Evolutionary conservation across 2,113 vertebrate species (phyloP).

Genomic region (Colossoma macropomum): DNA sequence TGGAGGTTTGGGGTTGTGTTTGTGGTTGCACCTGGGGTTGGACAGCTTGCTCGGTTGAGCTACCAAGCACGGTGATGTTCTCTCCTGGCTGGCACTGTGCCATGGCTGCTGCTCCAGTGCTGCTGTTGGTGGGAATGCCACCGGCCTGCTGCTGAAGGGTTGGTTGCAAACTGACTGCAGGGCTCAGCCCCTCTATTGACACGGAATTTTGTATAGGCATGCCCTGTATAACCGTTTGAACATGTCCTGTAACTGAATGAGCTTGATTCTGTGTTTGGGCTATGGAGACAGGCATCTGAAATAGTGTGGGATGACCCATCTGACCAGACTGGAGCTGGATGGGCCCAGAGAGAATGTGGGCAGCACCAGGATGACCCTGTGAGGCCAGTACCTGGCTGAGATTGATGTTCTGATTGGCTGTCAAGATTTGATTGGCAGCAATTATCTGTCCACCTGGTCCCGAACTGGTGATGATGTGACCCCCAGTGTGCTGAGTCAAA

Average conservation of each 20-base stretch:
- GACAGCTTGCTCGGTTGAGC: constrained; percentile 71
- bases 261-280: constrained; percentile 84
- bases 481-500: constrained; percentile 82
- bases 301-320: constrained; percentile 86
- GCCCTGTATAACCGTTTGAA: constrained; percentile 89
- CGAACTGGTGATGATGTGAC: constrained; percentile 87
- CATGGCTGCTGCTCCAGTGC: constrained; percentile 69
- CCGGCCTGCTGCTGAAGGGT: constrained; percentile 74
- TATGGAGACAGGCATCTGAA: constrained; percentile 93
- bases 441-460: constrained; percentile 87
- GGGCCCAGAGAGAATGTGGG: constrained; percentile 90
- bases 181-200: constrained; percentile 85
- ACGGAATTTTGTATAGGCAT: constrained; percentile 89
- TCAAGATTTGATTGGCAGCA: constrained; percentile 89
- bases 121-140: constrained; percentile 69
- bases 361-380: constrained; percentile 84
- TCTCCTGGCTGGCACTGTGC: constrained; percentile 74
- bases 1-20: constrained; percentile 70
- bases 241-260: constrained; percentile 74
- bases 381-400: constrained; percentile 87
- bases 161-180: constrained; percentile 81
- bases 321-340: constrained; percentile 90
- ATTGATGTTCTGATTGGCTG: constrained; percentile 93
- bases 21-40: constrained; percentile 68
- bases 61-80: constrained; percentile 71